phyloP scores from a whole-genome alignment of 2,113 vertebrate genomes.

The Ardeotis arabs region DNA sequence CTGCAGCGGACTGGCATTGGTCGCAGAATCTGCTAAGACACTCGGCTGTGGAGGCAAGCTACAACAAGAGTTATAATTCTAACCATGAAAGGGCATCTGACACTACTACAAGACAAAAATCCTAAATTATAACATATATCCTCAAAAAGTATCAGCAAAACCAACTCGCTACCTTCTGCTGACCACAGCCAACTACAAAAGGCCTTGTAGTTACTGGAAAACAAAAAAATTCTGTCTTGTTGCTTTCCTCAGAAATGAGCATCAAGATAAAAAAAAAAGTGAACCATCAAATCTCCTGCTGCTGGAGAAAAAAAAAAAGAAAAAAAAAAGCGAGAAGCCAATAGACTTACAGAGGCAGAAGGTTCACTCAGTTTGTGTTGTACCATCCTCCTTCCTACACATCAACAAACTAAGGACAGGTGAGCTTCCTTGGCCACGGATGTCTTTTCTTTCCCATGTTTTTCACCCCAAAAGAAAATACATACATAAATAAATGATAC shows the following conservation, averaged over 20 bases:
- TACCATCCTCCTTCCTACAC: not conserved
- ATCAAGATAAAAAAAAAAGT: not conserved
- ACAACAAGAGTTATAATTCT: not conserved
- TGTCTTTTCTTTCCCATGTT: not conserved
- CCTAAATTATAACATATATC: not conserved
- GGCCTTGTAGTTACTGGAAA: not conserved
- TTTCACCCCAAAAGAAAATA: not conserved
- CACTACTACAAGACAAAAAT: not conserved
- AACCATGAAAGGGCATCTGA: not conserved
- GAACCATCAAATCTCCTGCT: not conserved
- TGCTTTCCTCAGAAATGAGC: not conserved
- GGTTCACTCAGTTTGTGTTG: not conserved
- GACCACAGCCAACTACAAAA: not conserved
- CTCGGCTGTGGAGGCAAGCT: not conserved
- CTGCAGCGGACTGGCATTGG: not conserved
- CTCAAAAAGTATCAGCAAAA: not conserved
- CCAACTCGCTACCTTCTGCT: not conserved
- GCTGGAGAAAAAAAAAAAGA: not conserved
- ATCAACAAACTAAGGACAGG: not conserved
- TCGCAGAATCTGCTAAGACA: not conserved
- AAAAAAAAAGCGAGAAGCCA: not conserved
- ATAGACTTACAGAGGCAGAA: not conserved
- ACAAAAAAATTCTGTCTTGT: not conserved
- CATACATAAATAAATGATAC: not conserved
- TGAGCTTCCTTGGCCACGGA: not conserved